Percentiles rank a stretch among this genome's conserved stretches.
Evolutionary conservation across 2,888 invertebrate genomes (phyloP).

Genomic region (Drosophila quinaria): DNA sequence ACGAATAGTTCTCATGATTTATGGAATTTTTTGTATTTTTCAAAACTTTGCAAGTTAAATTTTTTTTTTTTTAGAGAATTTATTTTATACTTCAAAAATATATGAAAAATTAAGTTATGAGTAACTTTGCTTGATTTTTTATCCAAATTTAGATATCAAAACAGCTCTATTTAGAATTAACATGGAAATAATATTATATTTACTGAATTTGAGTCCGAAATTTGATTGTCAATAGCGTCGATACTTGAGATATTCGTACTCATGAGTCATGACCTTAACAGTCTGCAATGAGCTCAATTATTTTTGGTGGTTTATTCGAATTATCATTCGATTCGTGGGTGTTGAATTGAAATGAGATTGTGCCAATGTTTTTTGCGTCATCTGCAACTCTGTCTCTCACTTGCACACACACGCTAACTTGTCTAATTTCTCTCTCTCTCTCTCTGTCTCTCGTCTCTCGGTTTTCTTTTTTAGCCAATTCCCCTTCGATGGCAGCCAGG

Average conservation of each 20-base stretch:
- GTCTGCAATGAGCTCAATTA: neutral
- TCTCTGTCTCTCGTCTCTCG: neutral
- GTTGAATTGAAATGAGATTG: conserved; percentile 16
- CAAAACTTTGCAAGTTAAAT: no score
- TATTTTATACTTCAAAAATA: no score
- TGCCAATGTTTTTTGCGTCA: conserved; percentile 37
- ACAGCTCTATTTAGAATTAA: neutral
- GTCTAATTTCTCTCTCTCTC: neutral
- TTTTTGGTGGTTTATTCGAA: conserved; percentile 5
- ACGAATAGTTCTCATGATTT: no score
- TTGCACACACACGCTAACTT: neutral
- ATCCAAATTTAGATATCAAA: neutral
- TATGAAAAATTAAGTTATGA: no score
- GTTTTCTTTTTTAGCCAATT: conserved; percentile 84
- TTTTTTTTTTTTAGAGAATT: no score
- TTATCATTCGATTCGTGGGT: conserved; percentile 19
- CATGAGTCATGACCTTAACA: conserved; percentile 20
- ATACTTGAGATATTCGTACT: neutral
- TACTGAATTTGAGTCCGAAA: neutral
- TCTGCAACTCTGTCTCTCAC: conserved; percentile 3
- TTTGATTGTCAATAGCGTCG: neutral
- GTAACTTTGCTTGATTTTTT: neutral
- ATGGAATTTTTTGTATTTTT: no score
- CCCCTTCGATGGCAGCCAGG: conserved; percentile 90
- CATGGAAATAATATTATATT: neutral